A percentile compares a stretch with the other conserved stretches of the same genome.
Conservation (phyloP, 1,140 invertebrate species). For the Orchestia grillus region DNA sequence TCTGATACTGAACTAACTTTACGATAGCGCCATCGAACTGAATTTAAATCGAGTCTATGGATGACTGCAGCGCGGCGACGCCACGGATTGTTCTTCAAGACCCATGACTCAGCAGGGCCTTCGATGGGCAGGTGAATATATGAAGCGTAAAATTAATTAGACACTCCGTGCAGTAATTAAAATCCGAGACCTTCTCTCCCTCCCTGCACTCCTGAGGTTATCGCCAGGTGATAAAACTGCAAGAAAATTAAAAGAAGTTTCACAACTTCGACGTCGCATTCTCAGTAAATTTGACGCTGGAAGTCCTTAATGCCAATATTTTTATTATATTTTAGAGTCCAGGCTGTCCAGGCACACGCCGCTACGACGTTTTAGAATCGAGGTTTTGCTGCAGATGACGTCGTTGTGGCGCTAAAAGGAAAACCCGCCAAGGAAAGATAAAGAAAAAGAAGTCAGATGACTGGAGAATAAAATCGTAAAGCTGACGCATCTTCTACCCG, state of each 20-base stretch:
- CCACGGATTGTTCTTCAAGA: too few species aligned
- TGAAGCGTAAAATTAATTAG: slow-evolving; percentile 8
- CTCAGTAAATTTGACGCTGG: neutral
- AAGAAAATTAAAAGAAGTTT: neutral
- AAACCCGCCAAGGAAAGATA: neutral
- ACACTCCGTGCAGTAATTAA: neutral
- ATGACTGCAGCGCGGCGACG: too few species aligned
- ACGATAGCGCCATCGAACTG: too few species aligned
- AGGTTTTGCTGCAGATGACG: too few species aligned
- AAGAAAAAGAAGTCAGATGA: neutral
- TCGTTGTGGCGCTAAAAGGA: neutral
- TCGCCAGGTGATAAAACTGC: neutral
- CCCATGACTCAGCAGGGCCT: neutral
- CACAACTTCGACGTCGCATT: neutral
- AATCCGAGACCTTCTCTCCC: neutral
- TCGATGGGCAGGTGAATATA: neutral
- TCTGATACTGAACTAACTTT: too few species aligned
- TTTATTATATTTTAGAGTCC: neutral
- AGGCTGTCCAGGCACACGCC: neutral
- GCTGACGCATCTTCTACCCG: too few species aligned
- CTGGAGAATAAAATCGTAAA: too few species aligned
- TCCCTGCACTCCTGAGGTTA: neutral
- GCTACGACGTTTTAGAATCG: too few species aligned
- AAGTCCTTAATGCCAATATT: neutral
- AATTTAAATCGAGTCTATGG: too few species aligned